These are phyloP conservation scores for Ecdyonurus torrentis DNA, from an alignment of 2,888 invertebrate genomes.

Conservation along the genomic window DNA sequence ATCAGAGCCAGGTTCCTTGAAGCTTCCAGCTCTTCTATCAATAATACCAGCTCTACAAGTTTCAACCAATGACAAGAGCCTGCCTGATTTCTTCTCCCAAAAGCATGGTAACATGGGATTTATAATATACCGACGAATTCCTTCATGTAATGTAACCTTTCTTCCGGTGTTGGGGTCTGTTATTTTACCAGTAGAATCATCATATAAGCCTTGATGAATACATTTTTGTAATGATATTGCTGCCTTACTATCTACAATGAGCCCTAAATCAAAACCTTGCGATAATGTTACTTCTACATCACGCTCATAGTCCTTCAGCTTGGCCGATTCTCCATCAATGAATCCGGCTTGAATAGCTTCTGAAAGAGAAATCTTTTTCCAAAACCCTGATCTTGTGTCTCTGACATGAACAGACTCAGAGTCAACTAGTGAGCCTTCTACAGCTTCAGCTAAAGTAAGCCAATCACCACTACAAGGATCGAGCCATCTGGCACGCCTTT, in stretches of 20 bases:
- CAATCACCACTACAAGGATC: constrained; percentile 64
- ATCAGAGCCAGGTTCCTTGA: constrained; percentile 52
- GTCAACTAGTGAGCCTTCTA: constrained; percentile 65
- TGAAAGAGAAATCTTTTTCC: constrained; percentile 58
- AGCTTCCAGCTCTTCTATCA: constrained; percentile 60
- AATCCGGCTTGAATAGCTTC: constrained; percentile 62
- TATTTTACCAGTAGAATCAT: constrained; percentile 63
- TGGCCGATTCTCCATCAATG: constrained; percentile 49
- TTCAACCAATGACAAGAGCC: constrained; percentile 55
- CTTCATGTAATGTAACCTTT: constrained; percentile 66
- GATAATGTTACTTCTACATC: constrained; percentile 50
- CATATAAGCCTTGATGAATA: constrained; percentile 71
- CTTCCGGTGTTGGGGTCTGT: constrained; percentile 63
- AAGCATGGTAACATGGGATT: constrained; percentile 67
- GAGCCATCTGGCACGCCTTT: constrained; percentile 60
- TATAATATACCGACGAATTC: constrained; percentile 61
- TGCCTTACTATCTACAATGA: constrained; percentile 64
- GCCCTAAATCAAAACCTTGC: constrained; percentile 62
- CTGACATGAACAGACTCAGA: constrained; percentile 68
- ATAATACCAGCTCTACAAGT: constrained; percentile 58
- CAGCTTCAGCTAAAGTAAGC: constrained; percentile 65
- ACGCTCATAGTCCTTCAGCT: constrained; percentile 47
- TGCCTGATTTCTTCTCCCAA: constrained; percentile 57
- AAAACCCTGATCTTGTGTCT: constrained; percentile 55
- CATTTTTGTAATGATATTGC: constrained; percentile 70